Evolutionary conservation across 1,140 invertebrate species (phyloP), one percentile per base, ranked within the genome.

Genomic region (Bradysia coprophila): DNA sequence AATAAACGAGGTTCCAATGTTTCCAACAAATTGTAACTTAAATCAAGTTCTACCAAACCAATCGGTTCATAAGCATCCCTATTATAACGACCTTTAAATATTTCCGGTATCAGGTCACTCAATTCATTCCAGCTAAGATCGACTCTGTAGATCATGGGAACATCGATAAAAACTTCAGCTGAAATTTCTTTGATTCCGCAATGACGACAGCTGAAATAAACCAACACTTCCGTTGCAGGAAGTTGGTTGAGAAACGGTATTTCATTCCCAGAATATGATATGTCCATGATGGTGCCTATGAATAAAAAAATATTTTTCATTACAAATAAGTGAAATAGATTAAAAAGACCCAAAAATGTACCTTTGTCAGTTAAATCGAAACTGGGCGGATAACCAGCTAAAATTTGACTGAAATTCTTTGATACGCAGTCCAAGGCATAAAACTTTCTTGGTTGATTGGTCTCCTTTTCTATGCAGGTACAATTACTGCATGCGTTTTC

Each of bases 91-190:
- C 72, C 73, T 47, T 66, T 66, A 50, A 77, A 76, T 38, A 73
- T 65, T 37, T 73, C 69, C 46, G 52, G 10, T 34, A 52, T 64
- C 40, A 71, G 59, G 70, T 76, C 70, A 52, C 66, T 69, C 3
- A 85, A 56, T 22, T 62, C 50, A 54, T 86, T 86, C 49, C 74
- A 67, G 59, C 78, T 79, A 40, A 87, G 56, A 57, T 84, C 78
- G 32, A 85, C 57, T 43, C 71, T 71, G 15, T 65, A 63, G n/a
- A 85, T 56, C 43, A 69, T 69, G n/a, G 62, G 58, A 8, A 81
- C 61, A 47, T 73, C 63, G 47, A 68, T 69, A 50, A 87, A 84
- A 0, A 75, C 67, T 1, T 62, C 62, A 21, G 67, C 54, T 18
- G 73, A 70, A 38, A 86, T 71, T 37, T 67, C 61, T 34, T 57